phyloP scores from a whole-genome alignment of 1,140 invertebrate species.

The Pseudomyrmex dendroicus region DNA sequence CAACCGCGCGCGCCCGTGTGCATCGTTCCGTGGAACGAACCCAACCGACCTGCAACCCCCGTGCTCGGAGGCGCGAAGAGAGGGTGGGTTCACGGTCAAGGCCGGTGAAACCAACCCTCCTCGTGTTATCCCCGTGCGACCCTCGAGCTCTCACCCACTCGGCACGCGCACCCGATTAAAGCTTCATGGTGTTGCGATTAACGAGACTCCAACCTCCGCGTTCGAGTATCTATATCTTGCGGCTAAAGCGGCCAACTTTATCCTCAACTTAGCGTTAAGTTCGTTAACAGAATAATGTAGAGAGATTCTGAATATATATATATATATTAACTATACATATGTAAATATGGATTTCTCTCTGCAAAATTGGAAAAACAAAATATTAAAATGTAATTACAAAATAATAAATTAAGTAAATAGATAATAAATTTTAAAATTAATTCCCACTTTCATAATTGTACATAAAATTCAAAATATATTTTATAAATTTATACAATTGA shows the following conservation, averaged over 20 bases:
- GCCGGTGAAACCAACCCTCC: constrained; percentile 67
- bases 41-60: constrained; percentile 51
- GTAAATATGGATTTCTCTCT: too few species aligned
- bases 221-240: constrained; percentile 37
- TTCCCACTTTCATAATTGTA: too few species aligned
- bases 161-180: constrained; percentile 41
- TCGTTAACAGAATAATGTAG: constrained; percentile 2
- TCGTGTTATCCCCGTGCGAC: constrained; percentile 59
- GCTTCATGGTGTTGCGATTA: constrained; percentile 67
- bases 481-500: too few species aligned
- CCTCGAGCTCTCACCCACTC: constrained; percentile 67
- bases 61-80: constrained; percentile 6
- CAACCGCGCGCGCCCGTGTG: constrained; percentile 42
- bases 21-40: constrained; percentile 52
- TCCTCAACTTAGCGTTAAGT: not conserved
- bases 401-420: too few species aligned
- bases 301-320: too few species aligned
- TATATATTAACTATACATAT: too few species aligned
- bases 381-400: too few species aligned
- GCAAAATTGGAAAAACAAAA: too few species aligned
- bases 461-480: too few species aligned
- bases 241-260: constrained; percentile 3
- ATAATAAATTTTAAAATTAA: too few species aligned
- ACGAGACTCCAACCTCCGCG: constrained; percentile 56
- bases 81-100: constrained; percentile 77